phyloP scores from a whole-genome alignment of 2,113 vertebrate genomes.

The Pristiophorus japonicus region DNA sequence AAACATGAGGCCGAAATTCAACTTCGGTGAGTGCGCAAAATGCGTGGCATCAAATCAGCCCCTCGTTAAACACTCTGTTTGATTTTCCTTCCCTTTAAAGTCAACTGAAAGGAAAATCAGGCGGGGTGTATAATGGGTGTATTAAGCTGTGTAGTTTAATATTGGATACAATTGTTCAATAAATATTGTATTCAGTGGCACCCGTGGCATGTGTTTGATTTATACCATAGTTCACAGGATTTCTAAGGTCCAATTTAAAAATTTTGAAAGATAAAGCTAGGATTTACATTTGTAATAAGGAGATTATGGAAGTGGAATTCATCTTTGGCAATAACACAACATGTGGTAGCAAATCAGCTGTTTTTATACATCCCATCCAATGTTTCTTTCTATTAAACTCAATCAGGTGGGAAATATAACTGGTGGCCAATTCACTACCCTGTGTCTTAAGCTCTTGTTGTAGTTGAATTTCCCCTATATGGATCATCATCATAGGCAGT shows the following conservation, averaged over 20 bases:
- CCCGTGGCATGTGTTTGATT: not conserved
- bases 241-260: not conserved
- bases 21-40: not conserved
- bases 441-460: not conserved
- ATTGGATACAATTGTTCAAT: not conserved
- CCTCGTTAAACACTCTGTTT: not conserved
- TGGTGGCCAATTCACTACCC: not conserved
- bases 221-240: not conserved
- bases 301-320: not conserved
- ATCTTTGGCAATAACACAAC: not conserved
- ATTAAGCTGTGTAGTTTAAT: not conserved
- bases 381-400: not conserved
- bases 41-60: not conserved
- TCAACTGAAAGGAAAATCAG: not conserved
- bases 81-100: not conserved
- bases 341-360: not conserved
- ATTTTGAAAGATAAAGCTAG: not conserved
- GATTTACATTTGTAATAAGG: not conserved
- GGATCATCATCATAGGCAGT: no score
- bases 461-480: not conserved
- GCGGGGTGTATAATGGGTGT: not conserved
- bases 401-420: not conserved
- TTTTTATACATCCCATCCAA: not conserved
- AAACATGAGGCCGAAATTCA: not conserved
- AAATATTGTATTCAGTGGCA: not conserved